A percentile compares a stretch with the other conserved stretches of the same genome.
phyloP scores from a whole-genome alignment of 2,113 vertebrate species.

The Pachyramphus minor region DNA sequence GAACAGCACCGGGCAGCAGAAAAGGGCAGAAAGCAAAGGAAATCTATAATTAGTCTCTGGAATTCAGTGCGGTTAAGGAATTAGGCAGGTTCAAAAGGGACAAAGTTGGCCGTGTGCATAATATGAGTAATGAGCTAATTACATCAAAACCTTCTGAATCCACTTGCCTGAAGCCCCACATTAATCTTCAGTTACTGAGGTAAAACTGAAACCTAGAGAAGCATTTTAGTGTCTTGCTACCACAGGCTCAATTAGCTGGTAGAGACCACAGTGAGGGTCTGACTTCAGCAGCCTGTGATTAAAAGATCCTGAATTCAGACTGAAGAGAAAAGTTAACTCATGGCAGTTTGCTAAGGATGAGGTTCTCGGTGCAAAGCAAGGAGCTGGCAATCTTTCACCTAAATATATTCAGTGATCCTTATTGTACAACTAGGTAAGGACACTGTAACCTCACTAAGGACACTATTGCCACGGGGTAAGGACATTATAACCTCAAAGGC shows the following conservation, averaged over 20 bases:
- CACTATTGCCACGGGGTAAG: background rate
- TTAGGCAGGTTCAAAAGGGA: background rate
- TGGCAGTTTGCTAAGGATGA: background rate
- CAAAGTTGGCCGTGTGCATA: background rate
- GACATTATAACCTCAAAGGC: background rate
- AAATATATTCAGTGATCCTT: background rate
- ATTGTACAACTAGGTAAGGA: background rate
- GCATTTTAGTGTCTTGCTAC: background rate
- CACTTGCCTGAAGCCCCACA: background rate
- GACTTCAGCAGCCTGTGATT: background rate
- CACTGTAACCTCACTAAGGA: too few species aligned
- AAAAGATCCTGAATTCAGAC: background rate
- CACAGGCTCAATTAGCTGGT: background rate
- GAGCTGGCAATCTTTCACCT: background rate
- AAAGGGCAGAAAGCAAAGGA: background rate
- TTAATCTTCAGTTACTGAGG: background rate
- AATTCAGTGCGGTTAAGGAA: background rate
- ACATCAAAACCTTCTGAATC: background rate
- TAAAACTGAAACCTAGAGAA: background rate
- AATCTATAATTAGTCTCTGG: background rate
- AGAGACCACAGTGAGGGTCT: background rate
- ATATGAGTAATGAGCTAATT: background rate
- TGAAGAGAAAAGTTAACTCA: background rate
- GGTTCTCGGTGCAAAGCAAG: background rate
- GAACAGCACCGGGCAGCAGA: rapidly evolving